These are phyloP conservation scores for Bryconaethiops microstoma DNA, from an alignment of 2,797 vertebrate species.

Conservation along the genomic window DNA sequence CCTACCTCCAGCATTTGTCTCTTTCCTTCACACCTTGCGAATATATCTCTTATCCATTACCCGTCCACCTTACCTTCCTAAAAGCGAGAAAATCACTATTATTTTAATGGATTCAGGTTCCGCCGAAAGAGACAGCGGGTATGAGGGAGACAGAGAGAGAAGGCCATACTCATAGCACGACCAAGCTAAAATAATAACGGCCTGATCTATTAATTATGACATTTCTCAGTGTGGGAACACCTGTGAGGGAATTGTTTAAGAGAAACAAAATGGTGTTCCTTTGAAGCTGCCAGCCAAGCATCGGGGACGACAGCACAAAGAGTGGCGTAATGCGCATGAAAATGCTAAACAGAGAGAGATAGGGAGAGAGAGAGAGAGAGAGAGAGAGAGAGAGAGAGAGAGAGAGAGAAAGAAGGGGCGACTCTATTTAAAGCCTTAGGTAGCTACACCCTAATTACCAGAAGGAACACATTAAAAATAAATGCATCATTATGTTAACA, in stretches of 20 bases:
- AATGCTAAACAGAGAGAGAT: conserved; percentile 59
- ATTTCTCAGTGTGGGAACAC: conserved; percentile 53
- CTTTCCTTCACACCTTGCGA: background rate
- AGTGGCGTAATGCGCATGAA: conserved; percentile 35
- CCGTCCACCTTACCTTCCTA: conserved; percentile 8
- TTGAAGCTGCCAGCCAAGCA: conserved; percentile 62
- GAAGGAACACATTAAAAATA: conserved; percentile 79
- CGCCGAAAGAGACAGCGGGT: background rate
- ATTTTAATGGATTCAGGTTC: conserved; percentile 33
- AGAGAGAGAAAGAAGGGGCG: conserved; percentile 45
- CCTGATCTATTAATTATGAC: conserved; percentile 67
- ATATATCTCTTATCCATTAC: background rate
- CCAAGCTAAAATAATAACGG: conserved; percentile 51
- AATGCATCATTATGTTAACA: conserved; percentile 81
- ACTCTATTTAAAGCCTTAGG: conserved; percentile 65
- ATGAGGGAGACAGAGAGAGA: background rate
- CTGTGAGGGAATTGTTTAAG: conserved; percentile 61
- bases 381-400: conserved; percentile 40
- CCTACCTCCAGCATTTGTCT: background rate
- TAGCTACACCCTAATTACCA: conserved; percentile 73
- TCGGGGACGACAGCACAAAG: conserved; percentile 54
- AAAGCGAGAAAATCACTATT: conserved; percentile 30
- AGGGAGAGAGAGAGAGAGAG: conserved; percentile 55
- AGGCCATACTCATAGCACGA: background rate
- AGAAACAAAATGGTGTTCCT: conserved; percentile 62